Evolutionary conservation across 2,797 vertebrate species (phyloP), one percentile per base, ranked within the genome.

Genomic region (Epinephelus malabaricus): DNA sequence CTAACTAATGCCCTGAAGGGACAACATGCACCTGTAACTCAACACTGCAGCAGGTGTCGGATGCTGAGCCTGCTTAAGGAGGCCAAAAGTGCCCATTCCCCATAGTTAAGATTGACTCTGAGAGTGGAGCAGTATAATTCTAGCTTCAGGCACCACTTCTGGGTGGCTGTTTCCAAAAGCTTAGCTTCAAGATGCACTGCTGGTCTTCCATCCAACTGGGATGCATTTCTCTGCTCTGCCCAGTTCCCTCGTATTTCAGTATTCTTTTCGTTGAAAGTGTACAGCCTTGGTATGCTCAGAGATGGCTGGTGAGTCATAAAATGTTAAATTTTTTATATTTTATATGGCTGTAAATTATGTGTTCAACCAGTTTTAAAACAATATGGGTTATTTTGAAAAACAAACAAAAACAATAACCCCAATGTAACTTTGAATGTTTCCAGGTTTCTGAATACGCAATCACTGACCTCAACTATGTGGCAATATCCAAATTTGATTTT

Each of bases 21-120:
- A 89, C 84, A 76, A 43, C 76, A 34, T 69, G 62, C 89, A 94
- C 91, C 92, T 93, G 92, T 88, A 92, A 85, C 91, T 86, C 64
- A 63, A 78, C 80, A 79, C 71, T 76, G 83, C 73, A 88, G 88
- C 89, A 90, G 88, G 87, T 90, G 85, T 87, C 19, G 55, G 87
- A 80, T 73, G 78, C 80, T 82, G 86, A 90, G 88, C 73, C 78
- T 80, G 82, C 78, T 85, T 73, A 84, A 84, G 76, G 81, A 87
- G 79, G 83, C 89, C 86, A 92, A 81, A 86, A 87, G 88, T 88
- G 77, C 82, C 86, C 63, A 77, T 89, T 92, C 86, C 81, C 86
- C 88, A 73, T 83, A 88, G 86, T 91, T 88, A 86, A 89, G 87
- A 88, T 56, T 78, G 84, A 89, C 75, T 90, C 76, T 58, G 76